phyloP scores from a whole-genome alignment of 2,113 vertebrate genomes.

The Sceloporus undulatus region DNA sequence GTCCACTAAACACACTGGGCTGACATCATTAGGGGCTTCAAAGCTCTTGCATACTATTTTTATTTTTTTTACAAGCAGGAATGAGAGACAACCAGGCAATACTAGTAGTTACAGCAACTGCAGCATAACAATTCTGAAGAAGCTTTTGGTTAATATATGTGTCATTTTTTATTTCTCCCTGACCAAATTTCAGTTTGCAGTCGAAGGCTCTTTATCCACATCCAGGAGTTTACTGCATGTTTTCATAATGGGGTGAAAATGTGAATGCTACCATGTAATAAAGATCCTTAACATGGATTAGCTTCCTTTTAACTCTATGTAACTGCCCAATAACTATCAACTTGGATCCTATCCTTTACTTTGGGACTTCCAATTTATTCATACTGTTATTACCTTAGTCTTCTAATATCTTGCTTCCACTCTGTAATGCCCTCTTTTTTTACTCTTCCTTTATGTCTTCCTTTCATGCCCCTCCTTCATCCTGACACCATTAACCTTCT shows the following conservation, averaged over 20 bases:
- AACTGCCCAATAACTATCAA: not conserved
- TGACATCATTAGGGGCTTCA: slow-evolving; percentile 71
- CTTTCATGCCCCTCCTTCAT: not conserved
- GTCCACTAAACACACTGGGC: slow-evolving; percentile 69
- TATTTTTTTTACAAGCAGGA: slow-evolving; percentile 60
- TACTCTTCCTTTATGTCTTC: not conserved
- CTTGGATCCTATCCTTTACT: not conserved
- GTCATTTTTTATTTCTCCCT: not conserved
- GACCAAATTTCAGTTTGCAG: not conserved
- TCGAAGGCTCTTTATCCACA: not conserved
- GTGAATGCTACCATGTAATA: not conserved
- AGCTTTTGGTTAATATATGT: slow-evolving; percentile 9
- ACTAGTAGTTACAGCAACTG: slow-evolving; percentile 40
- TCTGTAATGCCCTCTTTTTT: not conserved
- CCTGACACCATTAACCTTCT: not conserved
- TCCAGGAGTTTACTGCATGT: slow-evolving; percentile 16
- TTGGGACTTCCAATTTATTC: not conserved
- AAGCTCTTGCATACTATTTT: slow-evolving; percentile 68
- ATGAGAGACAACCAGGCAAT: slow-evolving; percentile 52
- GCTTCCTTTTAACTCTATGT: not conserved
- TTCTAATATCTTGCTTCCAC: not conserved
- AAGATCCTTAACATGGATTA: slow-evolving; percentile 3
- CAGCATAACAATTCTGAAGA: not conserved
- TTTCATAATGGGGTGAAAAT: not conserved
- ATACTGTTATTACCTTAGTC: not conserved